A percentile compares a stretch with the other conserved stretches of the same genome.
Evolutionary conservation across 2,888 invertebrate species (phyloP).

Genomic region (Strigamia crassipes): DNA sequence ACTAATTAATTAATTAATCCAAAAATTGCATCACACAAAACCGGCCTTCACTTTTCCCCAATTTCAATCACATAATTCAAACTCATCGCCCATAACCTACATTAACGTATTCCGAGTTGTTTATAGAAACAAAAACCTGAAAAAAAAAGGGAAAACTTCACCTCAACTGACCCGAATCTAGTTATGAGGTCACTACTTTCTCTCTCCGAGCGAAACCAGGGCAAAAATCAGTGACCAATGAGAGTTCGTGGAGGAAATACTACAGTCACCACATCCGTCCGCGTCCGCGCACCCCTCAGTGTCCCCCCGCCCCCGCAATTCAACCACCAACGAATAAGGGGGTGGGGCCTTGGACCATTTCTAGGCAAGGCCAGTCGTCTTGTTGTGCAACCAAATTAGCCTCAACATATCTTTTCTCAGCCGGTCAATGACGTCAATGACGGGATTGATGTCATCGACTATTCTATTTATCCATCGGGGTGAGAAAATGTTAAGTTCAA

Average conservation of each 20-base stretch:
- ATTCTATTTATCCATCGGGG: background rate
- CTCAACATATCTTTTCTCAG: conserved; percentile 28
- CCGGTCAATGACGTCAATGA: conserved; percentile 32
- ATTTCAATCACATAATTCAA: background rate
- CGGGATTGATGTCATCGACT: background rate
- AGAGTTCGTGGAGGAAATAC: background rate
- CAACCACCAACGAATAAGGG: conserved; percentile 1
- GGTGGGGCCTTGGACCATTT: conserved; percentile 40
- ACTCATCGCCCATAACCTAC: background rate
- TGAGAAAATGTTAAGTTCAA: background rate
- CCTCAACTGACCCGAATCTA: conserved; percentile 30
- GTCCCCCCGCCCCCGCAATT: conserved; percentile 32
- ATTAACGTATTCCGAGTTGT: background rate
- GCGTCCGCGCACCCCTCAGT: conserved; percentile 24
- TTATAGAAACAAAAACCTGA: conserved; percentile 23
- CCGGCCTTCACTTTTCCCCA: no score
- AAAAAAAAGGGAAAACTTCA: conserved; percentile 22
- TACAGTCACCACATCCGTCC: conserved; percentile 24
- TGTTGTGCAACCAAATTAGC: conserved; percentile 33
- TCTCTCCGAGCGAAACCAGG: conserved; percentile 35
- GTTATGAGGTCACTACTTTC: conserved; percentile 42
- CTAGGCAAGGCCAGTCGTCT: conserved; percentile 38
- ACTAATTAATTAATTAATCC: no score
- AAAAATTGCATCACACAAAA: no score
- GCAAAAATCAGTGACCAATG: conserved; percentile 33